These are phyloP conservation scores for Euura lappo DNA, from an alignment of 1,140 invertebrate genomes.

Conservation along the genomic window DNA sequence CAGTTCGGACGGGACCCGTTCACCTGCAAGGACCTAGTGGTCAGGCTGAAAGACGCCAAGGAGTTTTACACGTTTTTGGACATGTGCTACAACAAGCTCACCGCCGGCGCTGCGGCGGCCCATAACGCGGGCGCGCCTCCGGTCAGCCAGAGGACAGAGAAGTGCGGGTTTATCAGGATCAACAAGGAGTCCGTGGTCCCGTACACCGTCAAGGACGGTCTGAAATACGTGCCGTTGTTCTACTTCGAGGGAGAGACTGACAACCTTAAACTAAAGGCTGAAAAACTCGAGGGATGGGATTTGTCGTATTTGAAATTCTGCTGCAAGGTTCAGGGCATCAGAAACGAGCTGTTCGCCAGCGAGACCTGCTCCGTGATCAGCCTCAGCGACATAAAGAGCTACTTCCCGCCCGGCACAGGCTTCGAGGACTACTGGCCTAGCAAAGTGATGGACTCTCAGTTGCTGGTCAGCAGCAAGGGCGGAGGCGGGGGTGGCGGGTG, in stretches of 20 bases:
- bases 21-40: conserved; percentile 87
- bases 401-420: conserved; percentile 85
- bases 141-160: conserved; percentile 66
- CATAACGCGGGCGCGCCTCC: conserved; percentile 60
- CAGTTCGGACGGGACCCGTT: conserved; percentile 91
- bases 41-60: conserved; percentile 82
- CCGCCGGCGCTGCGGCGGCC: conserved; percentile 62
- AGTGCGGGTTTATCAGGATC: conserved; percentile 92
- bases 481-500: conserved; percentile 65
- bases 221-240: conserved; percentile 92
- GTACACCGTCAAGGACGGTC: conserved; percentile 82
- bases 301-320: conserved; percentile 92
- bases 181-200: conserved; percentile 94
- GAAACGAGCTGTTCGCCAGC: conserved; percentile 88
- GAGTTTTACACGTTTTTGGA: conserved; percentile 92
- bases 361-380: conserved; percentile 89
- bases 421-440: conserved; percentile 93
- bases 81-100: conserved; percentile 84
- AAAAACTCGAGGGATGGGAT: conserved; percentile 88
- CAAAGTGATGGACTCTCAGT: conserved; percentile 79
- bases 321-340: conserved; percentile 91
- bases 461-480: conserved; percentile 69
- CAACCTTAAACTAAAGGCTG: conserved; percentile 83
- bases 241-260: conserved; percentile 93
- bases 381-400: conserved; percentile 87